Evolutionary conservation across 1,140 invertebrate species (phyloP).

Genomic region (Orius insidiosus): DNA sequence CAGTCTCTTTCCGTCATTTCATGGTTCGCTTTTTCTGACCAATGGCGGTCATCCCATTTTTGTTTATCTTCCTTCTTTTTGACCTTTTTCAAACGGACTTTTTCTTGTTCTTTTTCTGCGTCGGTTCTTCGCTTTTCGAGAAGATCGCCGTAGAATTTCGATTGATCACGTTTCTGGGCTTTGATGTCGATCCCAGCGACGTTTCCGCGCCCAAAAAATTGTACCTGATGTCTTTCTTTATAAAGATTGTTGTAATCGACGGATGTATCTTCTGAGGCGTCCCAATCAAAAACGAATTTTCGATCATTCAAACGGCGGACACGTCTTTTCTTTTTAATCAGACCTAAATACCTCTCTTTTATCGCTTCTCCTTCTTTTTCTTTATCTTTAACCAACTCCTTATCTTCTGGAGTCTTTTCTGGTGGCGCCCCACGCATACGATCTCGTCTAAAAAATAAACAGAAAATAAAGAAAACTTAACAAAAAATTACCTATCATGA

Average conservation of each 20-base stretch:
- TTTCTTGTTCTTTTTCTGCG: slow-evolving; percentile 95
- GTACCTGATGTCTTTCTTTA: slow-evolving; percentile 86
- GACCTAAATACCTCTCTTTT: slow-evolving; percentile 86
- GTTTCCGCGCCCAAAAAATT: slow-evolving; percentile 97
- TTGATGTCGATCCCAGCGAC: slow-evolving; percentile 96
- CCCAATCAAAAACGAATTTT: slow-evolving; percentile 99
- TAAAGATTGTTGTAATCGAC: slow-evolving; percentile 95
- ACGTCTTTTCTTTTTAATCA: slow-evolving; percentile 83
- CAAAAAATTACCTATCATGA: slow-evolving; percentile 19
- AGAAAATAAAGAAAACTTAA: background rate
- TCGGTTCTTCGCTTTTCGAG: slow-evolving; percentile 89
- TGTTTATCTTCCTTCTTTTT: slow-evolving; percentile 95
- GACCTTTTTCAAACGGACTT: slow-evolving; percentile 80
- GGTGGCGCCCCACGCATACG: background rate
- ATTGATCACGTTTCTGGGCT: slow-evolving; percentile 92
- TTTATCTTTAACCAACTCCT: slow-evolving; percentile 57
- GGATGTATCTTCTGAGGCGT: slow-evolving; percentile 94
- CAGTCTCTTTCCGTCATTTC: slow-evolving; percentile 99
- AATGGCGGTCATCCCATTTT: slow-evolving; percentile 97
- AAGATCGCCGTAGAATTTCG: slow-evolving; percentile 94
- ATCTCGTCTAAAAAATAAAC: slow-evolving; percentile 8
- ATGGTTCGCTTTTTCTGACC: slow-evolving; percentile 83
- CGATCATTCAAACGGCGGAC: slow-evolving; percentile 88
- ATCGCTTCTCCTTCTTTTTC: slow-evolving; percentile 85
- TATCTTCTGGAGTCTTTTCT: slow-evolving; percentile 26